Evolutionary conservation across 1,140 invertebrate genomes (phyloP).

Genomic region (Pseudomyrmex gracilis): DNA sequence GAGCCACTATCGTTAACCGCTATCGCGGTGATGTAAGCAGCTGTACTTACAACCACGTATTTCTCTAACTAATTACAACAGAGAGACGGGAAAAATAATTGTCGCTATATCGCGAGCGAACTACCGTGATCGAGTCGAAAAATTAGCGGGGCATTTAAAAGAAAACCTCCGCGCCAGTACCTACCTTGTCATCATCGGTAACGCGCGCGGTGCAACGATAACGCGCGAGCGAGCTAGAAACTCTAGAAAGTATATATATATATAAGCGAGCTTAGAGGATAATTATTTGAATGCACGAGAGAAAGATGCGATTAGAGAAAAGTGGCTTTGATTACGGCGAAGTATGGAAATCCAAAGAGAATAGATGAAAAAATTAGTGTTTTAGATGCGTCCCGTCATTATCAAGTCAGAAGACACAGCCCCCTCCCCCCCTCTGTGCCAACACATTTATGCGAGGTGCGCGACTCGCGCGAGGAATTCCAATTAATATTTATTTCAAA

Average conservation of each 20-base stretch:
- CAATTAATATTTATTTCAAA: slow-evolving; percentile 61
- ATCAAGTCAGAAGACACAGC: slow-evolving; percentile 49
- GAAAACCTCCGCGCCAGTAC: slow-evolving; percentile 2
- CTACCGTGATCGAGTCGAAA: slow-evolving; percentile 26
- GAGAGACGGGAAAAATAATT: neutral
- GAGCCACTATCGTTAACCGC: slow-evolving; percentile 31
- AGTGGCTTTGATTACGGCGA: slow-evolving; percentile 42
- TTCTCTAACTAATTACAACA: slow-evolving; percentile 39
- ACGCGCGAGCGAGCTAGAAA: neutral
- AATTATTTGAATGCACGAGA: slow-evolving; percentile 37
- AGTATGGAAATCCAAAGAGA: slow-evolving; percentile 31
- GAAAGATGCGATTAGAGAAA: slow-evolving; percentile 37
- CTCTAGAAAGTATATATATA: slow-evolving; percentile 12
- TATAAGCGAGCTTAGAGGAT: slow-evolving; percentile 33
- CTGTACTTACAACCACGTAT: slow-evolving; percentile 20
- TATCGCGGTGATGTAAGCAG: slow-evolving; percentile 25
- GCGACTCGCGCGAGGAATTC: slow-evolving; percentile 40
- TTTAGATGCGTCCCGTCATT: slow-evolving; percentile 38
- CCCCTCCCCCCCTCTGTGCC: slow-evolving; percentile 4
- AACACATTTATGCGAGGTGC: slow-evolving; percentile 40
- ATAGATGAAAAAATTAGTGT: slow-evolving; percentile 59
- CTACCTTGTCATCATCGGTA: slow-evolving; percentile 30
- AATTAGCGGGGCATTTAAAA: slow-evolving; percentile 31
- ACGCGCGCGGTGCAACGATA: neutral
- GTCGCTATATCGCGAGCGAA: neutral